A percentile compares a stretch with the other conserved stretches of the same genome.
These are phyloP conservation scores for Chrysomela aeneicollis DNA, from an alignment of 2,888 invertebrate species.

Conservation along the genomic window DNA sequence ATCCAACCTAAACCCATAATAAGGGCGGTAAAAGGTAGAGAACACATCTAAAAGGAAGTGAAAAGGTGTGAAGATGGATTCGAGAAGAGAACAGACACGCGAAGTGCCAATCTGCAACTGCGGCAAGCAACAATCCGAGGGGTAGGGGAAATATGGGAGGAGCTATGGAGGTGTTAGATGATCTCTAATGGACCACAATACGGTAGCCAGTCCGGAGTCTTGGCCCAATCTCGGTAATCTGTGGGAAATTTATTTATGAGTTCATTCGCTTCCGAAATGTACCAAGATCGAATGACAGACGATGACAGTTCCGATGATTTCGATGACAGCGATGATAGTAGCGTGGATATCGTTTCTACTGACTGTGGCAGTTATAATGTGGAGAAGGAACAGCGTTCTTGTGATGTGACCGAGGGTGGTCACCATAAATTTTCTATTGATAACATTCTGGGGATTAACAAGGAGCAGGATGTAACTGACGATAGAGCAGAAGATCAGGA, in stretches of 20 bases:
- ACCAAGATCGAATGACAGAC: constrained; percentile 29
- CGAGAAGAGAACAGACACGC: constrained; percentile 59
- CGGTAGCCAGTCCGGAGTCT: constrained; percentile 21
- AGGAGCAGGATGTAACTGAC: constrained; percentile 34
- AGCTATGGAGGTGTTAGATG: constrained; percentile 54
- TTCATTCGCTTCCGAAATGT: constrained; percentile 20
- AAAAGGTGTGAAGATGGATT: constrained; percentile 60
- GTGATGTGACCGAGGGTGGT: constrained; percentile 44
- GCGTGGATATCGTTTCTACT: constrained; percentile 52
- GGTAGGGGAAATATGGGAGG: constrained; percentile 39
- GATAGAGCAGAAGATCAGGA: constrained; percentile 32
- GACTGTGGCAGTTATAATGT: constrained; percentile 38
- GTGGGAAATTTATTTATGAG: background rate
- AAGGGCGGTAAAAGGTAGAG: constrained; percentile 44
- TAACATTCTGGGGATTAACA: constrained; percentile 56
- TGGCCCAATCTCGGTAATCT: constrained; percentile 28
- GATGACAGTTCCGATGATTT: constrained; percentile 38
- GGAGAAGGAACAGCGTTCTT: constrained; percentile 35
- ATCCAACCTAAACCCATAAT: constrained; percentile 36
- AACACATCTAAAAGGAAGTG: constrained; percentile 52
- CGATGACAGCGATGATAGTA: constrained; percentile 49
- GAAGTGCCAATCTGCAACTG: constrained; percentile 60
- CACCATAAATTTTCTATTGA: constrained; percentile 61
- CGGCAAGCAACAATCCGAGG: constrained; percentile 35
- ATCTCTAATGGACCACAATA: constrained; percentile 56